Percentiles rank a stretch among this genome's conserved stretches.
Conservation (phyloP, 1,140 invertebrate species). For the Drosophila trapezifrons region DNA sequence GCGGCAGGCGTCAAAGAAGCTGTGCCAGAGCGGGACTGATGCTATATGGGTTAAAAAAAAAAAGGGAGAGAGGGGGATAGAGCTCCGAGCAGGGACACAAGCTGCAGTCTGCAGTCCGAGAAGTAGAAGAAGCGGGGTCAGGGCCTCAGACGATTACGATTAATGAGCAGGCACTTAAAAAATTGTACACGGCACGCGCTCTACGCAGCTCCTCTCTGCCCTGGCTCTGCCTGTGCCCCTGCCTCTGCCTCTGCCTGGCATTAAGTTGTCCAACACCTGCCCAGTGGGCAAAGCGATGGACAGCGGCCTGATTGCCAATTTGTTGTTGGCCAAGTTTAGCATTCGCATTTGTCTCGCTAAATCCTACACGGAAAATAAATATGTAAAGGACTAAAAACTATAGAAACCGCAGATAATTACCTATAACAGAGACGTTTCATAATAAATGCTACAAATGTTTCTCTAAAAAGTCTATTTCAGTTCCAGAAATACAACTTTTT, state of each 20-base stretch:
- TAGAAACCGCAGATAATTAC: too few relatives aligned
- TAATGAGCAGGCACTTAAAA: constrained; percentile 76
- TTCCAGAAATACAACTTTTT: too few relatives aligned
- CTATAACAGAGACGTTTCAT: too few relatives aligned
- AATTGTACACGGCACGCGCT: constrained; percentile 72
- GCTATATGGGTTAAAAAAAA: constrained; percentile 7
- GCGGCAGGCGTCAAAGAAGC: constrained; percentile 35
- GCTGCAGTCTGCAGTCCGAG: background rate
- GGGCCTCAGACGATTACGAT: constrained; percentile 69
- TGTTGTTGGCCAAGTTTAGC: constrained; percentile 60
- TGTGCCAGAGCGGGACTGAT: background rate
- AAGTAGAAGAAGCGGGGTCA: constrained; percentile 14
- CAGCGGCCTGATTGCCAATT: constrained; percentile 77
- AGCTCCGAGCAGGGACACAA: constrained; percentile 3
- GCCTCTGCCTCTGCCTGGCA: constrained; percentile 25
- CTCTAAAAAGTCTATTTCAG: too few relatives aligned
- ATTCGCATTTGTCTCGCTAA: constrained; percentile 58
- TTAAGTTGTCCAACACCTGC: constrained; percentile 81
- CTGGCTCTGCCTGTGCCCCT: background rate
- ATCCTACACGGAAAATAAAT: constrained; percentile 28
- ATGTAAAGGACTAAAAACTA: too few relatives aligned
- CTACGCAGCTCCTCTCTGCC: constrained; percentile 42
- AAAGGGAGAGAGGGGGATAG: background rate
- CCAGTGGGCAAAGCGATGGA: constrained; percentile 56
- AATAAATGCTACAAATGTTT: too few relatives aligned